Evolutionary conservation across 37 sponge, comb jelly and placozoan species (phyloP), one percentile per base, ranked within the genome.

Genomic region (Theonella swinhoei): DNA sequence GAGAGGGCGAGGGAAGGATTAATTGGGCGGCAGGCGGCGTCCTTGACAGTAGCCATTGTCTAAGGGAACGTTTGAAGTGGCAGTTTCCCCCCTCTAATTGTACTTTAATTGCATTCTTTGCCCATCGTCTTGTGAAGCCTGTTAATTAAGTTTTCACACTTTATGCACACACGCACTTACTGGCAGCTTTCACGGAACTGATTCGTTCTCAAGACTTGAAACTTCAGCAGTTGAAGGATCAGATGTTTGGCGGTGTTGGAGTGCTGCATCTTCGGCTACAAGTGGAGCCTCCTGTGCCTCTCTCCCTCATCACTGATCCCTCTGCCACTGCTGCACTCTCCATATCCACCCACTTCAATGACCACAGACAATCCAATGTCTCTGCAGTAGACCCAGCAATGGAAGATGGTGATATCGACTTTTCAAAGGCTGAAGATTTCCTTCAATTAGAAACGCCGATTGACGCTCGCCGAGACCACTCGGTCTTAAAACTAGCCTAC

Each of bases 361-460:
- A 83, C 68, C 64, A 74, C 24, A 38, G 65, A 63, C 82, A 72
- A 39, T 70, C 74, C n/a, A 40, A 22, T 14, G 25, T 26, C 22
- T 26, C 0, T 33, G 34, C 1, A 30, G 11, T 9, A 62, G 17
- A 36, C 23, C 28, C 5, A 11, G 2, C 70, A 0, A 0, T 40
- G 37, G 30, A 31, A 4, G 67, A 66, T 9, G 68, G 35, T 20
- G 88, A 87, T 25, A 65, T 87, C 22, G 88, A 87, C 66, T 87
- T 87, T 75, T 78, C 88, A 3, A 74, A 68, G 29, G 81, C 74
- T 3, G 88, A 87, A 40, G 80, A 80, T 38, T 80, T 87, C 29
- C 47, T 87, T 3, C 80, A 72, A 31, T 68, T 87, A 0, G 88
- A 87, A 62, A 77, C 88, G 23, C 74, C 80, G n/a, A 87, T 87